phyloP scores from a whole-genome alignment of 2,888 invertebrate species.

The Drepana falcataria region DNA sequence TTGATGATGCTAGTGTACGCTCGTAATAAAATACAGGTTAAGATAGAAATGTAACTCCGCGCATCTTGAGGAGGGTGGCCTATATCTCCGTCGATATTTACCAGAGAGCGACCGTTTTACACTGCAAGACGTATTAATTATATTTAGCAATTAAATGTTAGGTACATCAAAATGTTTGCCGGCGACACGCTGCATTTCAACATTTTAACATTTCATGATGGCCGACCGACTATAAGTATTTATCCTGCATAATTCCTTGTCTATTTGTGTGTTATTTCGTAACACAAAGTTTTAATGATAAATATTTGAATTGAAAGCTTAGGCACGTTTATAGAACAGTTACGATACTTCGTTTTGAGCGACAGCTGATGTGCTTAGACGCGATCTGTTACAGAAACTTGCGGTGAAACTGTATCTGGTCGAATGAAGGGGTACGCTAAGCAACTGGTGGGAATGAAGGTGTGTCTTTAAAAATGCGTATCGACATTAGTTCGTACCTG shows the following conservation, averaged over 20 bases:
- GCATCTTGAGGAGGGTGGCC: constrained; percentile 20
- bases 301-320: constrained; percentile 17
- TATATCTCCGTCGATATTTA: constrained; percentile 41
- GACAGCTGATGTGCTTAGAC: too few relatives aligned
- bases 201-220: constrained; percentile 49
- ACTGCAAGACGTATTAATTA: constrained; percentile 59
- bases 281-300: constrained; percentile 24
- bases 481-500: too few relatives aligned
- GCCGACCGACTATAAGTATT: constrained; percentile 35
- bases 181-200: constrained; percentile 62
- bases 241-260: constrained; percentile 50
- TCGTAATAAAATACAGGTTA: too few relatives aligned
- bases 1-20: too few relatives aligned
- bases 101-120: constrained; percentile 43
- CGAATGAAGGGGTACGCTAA: too few relatives aligned
- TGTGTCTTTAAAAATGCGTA: too few relatives aligned
- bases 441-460: too few relatives aligned
- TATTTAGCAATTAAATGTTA: constrained; percentile 68
- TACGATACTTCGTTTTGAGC: too few relatives aligned
- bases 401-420: too few relatives aligned
- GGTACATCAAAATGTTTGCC: constrained; percentile 58
- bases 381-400: too few relatives aligned
- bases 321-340: too few relatives aligned
- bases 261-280: constrained; percentile 51
- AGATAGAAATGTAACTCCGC: constrained; percentile 3